Conservation (phyloP, 2,113 vertebrate species). For the Pionites leucogaster region DNA sequence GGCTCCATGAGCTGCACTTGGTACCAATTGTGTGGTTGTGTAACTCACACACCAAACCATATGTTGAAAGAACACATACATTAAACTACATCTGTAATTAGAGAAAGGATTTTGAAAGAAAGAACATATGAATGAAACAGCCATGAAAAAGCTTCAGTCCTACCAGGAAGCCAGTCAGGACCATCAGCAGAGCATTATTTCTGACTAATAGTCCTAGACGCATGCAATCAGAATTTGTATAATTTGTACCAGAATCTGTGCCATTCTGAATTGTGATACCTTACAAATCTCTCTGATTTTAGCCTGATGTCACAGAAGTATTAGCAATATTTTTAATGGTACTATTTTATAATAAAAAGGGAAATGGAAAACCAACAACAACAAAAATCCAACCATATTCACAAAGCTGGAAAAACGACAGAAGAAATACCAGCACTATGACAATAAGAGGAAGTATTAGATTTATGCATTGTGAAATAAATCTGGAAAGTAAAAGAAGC, state of each 20-base stretch:
- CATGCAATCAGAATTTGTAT: neutral
- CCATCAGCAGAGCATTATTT: neutral
- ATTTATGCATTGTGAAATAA: constrained; percentile 30
- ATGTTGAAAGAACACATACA: neutral
- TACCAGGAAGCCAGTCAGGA: neutral
- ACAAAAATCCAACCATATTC: neutral
- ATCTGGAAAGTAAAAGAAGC: neutral
- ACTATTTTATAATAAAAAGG: neutral
- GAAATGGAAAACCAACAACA: neutral
- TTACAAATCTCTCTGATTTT: neutral
- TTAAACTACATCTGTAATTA: neutral
- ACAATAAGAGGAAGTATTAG: constrained; percentile 20
- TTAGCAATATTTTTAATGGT: neutral
- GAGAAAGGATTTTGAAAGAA: neutral
- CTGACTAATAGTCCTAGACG: neutral
- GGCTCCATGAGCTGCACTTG: neutral
- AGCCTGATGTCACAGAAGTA: neutral
- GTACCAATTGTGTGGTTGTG: fast-evolving
- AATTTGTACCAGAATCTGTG: neutral
- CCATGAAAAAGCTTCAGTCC: neutral
- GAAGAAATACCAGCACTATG: constrained; percentile 2
- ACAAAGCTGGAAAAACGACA: neutral
- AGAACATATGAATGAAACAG: neutral
- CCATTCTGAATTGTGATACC: neutral
- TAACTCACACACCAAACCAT: neutral